Conservation (phyloP, 2,797 vertebrate species). For the Xenentodon cancila region DNA sequence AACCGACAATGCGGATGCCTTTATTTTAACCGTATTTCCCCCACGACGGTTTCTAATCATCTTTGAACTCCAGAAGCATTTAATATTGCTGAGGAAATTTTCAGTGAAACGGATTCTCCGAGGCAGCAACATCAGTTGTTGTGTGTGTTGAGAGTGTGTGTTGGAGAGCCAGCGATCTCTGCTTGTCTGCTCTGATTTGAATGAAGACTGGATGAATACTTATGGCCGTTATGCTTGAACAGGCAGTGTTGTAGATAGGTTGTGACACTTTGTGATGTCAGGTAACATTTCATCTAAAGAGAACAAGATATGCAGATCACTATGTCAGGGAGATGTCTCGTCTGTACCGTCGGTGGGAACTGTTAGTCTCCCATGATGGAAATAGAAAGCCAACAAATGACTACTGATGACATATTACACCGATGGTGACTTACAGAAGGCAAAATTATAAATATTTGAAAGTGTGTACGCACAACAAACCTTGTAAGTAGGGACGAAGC, state of each 20-base stretch:
- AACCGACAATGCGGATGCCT: neutral
- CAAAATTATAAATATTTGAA: constrained; percentile 5
- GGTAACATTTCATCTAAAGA: constrained; percentile 60
- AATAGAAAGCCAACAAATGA: constrained; percentile 6
- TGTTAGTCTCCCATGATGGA: constrained; percentile 20
- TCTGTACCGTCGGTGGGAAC: constrained; percentile 34
- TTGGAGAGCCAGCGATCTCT: constrained; percentile 36
- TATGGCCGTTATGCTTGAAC: constrained; percentile 50
- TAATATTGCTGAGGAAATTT: constrained; percentile 43
- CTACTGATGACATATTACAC: constrained; percentile 8
- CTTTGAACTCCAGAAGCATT: constrained; percentile 41
- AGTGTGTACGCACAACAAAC: too few relatives aligned
- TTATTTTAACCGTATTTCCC: constrained; percentile 7
- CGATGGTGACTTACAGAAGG: neutral
- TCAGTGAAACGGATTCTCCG: constrained; percentile 44
- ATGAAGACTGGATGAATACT: constrained; percentile 61
- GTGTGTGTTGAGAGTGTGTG: constrained; percentile 31
- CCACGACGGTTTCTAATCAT: constrained; percentile 20
- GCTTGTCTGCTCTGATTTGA: constrained; percentile 58
- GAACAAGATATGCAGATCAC: constrained; percentile 60
- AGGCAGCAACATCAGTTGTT: constrained; percentile 49
- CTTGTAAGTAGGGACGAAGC: too few relatives aligned
- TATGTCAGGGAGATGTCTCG: constrained; percentile 40
- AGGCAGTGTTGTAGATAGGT: constrained; percentile 49
- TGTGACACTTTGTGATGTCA: constrained; percentile 57